These are phyloP conservation scores for Sebastolobus altivelis DNA, from an alignment of 2,797 vertebrate genomes.

Conservation along the genomic window DNA sequence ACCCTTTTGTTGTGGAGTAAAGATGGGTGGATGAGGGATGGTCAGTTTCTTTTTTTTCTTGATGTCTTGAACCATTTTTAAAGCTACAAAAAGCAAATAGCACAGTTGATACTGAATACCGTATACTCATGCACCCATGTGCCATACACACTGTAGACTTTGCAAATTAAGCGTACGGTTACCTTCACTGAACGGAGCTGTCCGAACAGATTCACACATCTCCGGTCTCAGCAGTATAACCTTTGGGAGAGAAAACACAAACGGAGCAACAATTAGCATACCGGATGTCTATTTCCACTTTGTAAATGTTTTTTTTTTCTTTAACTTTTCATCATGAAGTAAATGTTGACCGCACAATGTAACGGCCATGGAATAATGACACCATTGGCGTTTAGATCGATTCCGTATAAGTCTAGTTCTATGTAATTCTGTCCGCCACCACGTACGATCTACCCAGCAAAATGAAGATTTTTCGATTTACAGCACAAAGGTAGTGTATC, in stretches of 20 bases:
- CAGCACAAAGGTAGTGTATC: not conserved
- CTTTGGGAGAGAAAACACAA: conserved; percentile 51
- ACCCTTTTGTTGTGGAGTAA: conserved; percentile 23
- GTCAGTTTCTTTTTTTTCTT: conserved; percentile 3
- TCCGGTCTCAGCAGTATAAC: conserved; percentile 41
- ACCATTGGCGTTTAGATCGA: no score
- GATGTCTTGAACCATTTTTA: conserved; percentile 60
- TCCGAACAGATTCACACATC: conserved; percentile 41
- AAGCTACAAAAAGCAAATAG: conserved; percentile 60
- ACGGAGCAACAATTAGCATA: not conserved
- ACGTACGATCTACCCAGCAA: not conserved
- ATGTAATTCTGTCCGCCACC: not conserved
- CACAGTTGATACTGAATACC: not conserved
- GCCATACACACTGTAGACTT: not conserved
- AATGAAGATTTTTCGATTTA: not conserved
- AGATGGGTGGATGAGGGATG: not conserved
- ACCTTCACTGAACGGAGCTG: conserved; percentile 69
- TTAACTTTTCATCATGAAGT: not conserved
- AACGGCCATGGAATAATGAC: no score
- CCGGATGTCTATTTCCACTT: not conserved
- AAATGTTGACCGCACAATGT: not conserved
- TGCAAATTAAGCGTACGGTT: not conserved
- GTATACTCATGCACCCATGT: not conserved
- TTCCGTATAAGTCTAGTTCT: not conserved
- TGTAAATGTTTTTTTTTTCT: not conserved